These are phyloP conservation scores for Deroplatys truncata DNA, from an alignment of 2,888 invertebrate genomes.

Conservation along the genomic window DNA sequence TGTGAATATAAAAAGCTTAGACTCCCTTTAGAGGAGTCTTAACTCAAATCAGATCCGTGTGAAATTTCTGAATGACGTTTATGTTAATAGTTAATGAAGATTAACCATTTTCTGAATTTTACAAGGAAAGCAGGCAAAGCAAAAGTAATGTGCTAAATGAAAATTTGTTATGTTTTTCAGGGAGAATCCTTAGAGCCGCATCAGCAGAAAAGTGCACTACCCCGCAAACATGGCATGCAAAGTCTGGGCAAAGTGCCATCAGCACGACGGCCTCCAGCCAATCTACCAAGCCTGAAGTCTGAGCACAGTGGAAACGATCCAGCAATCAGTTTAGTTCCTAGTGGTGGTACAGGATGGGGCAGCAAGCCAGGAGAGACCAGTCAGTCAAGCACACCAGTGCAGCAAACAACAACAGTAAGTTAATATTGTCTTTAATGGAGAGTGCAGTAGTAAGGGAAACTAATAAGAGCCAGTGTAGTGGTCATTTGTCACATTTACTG, in stretches of 20 bases:
- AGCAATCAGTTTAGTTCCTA: slow-evolving; percentile 72
- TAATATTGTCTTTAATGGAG: too few species aligned
- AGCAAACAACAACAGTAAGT: slow-evolving; percentile 8
- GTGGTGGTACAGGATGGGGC: slow-evolving; percentile 78
- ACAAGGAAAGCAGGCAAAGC: too few species aligned
- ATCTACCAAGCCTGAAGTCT: slow-evolving; percentile 97
- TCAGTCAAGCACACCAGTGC: slow-evolving; percentile 30
- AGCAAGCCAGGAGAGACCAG: slow-evolving; percentile 51
- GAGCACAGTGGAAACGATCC: slow-evolving; percentile 80
- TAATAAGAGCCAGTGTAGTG: too few species aligned
- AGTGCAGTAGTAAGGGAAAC: too few species aligned
- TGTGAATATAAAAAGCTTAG: too few species aligned
- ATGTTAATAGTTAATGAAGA: too few species aligned
- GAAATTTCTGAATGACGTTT: too few species aligned
- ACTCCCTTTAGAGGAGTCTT: too few species aligned
- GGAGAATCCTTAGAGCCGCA: slow-evolving; percentile 85
- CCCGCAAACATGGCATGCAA: slow-evolving; percentile 99
- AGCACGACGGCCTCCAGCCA: slow-evolving; percentile 96
- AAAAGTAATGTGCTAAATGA: not conserved
- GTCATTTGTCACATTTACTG: too few species aligned
- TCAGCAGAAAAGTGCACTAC: slow-evolving; percentile 82
- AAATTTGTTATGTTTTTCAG: slow-evolving; percentile 47
- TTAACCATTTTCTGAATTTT: too few species aligned
- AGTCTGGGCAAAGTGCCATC: slow-evolving; percentile 98
- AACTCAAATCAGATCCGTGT: too few species aligned